phyloP scores from a whole-genome alignment of 2,888 invertebrate genomes.

The Ptychoptera contaminata region DNA sequence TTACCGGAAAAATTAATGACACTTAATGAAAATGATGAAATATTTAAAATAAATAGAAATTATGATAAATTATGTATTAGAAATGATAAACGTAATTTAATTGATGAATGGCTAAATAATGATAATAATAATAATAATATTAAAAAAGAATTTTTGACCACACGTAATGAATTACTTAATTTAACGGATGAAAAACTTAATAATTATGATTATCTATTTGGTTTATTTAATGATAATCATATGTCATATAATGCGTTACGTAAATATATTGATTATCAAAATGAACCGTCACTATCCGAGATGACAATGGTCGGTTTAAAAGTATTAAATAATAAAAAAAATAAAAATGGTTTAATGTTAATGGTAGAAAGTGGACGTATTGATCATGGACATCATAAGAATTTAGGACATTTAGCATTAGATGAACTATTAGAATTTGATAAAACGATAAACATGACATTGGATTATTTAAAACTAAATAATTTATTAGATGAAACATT shows the following conservation, averaged over 20 bases:
- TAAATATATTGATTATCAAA: slow-evolving; percentile 16
- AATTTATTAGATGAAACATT: slow-evolving; percentile 38
- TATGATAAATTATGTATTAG: slow-evolving; percentile 30
- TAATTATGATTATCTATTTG: slow-evolving; percentile 33
- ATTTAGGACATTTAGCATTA: slow-evolving; percentile 41
- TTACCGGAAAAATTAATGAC: slow-evolving; percentile 14
- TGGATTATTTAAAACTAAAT: slow-evolving; percentile 17
- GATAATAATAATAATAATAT: slow-evolving; percentile 21
- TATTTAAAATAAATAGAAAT: slow-evolving; percentile 3
- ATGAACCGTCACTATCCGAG: slow-evolving; percentile 38
- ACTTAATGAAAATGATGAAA: slow-evolving; percentile 18
- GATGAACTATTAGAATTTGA: slow-evolving; percentile 47
- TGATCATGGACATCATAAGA: slow-evolving; percentile 47
- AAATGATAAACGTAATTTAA: slow-evolving; percentile 38
- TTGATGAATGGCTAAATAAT: slow-evolving; percentile 35
- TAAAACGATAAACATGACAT: slow-evolving; percentile 33
- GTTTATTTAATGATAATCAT: slow-evolving; percentile 40
- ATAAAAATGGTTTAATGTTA: slow-evolving; percentile 35
- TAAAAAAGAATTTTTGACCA: slow-evolving; percentile 27
- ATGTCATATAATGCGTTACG: slow-evolving; percentile 38
- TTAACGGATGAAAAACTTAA: slow-evolving; percentile 20
- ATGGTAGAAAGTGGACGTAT: slow-evolving; percentile 46
- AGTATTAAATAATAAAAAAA: slow-evolving; percentile 28
- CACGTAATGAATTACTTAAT: slow-evolving; percentile 25
- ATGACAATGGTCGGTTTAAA: slow-evolving; percentile 43